These are phyloP conservation scores for Chroicocephalus ridibundus DNA, from an alignment of 2,113 vertebrate species.

Conservation along the genomic window DNA sequence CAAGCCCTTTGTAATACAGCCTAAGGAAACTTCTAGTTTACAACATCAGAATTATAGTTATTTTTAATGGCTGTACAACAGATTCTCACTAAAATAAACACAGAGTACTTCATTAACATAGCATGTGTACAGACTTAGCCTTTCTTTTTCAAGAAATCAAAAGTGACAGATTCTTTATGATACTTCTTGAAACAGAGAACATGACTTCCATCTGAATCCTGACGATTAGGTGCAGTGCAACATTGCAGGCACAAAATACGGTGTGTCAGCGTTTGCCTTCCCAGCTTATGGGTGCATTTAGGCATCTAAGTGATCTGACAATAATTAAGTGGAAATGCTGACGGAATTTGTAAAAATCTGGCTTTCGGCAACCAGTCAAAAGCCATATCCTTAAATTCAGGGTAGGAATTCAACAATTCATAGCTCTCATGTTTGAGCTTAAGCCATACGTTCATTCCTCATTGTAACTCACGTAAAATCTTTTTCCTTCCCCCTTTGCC, in stretches of 20 bases:
- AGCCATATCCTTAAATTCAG: background rate
- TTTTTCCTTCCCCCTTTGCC: background rate
- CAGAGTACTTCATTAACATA: background rate
- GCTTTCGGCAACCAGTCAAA: background rate
- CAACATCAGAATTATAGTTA: background rate
- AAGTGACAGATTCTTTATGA: background rate
- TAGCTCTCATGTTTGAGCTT: background rate
- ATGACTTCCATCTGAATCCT: background rate
- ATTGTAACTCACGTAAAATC: background rate
- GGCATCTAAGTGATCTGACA: background rate
- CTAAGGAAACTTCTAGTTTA: background rate
- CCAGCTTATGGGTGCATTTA: background rate
- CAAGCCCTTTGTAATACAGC: background rate
- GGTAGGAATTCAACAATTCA: background rate
- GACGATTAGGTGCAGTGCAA: background rate
- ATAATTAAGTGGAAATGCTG: background rate
- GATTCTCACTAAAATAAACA: background rate
- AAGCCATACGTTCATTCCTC: background rate
- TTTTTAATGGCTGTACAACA: background rate
- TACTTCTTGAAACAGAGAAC: background rate
- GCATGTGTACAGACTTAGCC: background rate
- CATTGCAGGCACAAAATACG: rapidly evolving
- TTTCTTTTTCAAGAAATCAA: background rate
- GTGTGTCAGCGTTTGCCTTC: background rate
- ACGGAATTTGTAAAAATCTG: background rate